Base-by-base conservation (phyloP, 2,797 vertebrate genomes). In the Cyclura pinguis region DNA sequence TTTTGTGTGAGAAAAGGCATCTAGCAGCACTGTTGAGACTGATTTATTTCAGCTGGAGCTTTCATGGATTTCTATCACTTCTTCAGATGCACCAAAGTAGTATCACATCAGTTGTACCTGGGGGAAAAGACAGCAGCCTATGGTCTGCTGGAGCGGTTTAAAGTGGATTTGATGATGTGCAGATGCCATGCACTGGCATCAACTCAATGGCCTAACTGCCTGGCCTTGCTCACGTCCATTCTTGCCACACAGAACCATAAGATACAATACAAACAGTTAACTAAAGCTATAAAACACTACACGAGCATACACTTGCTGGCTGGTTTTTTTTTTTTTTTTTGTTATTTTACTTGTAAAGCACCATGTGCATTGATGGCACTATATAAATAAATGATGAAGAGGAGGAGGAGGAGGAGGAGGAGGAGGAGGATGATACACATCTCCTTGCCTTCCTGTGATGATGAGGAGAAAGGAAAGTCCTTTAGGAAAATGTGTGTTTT, bases 381-480 rank as follows among this genome's bases (percentile, higher is more conserved):
- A 24, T 64, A 64, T 64, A 64, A 64, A 62, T 62, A 62, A 62
- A 64, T 24, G 42, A 42, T 42, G 42, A 42, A 42, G 42, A 3
- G 0, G 1, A 5, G 3, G 50, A 52, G 3, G 50, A 52, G 3
- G 50, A 52, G n/a, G n/a, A n/a, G n/a, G n/a, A 5, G 6, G 3
- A 5, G 0, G 52, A 52, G 9, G 52, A 52, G 9, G 52, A 52
- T 52, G 52, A 52, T 52, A 62, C 1, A 20, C 20, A 27, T 67
- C 27, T 1, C 24, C 24, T 47, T 47, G 22, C 27, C 38, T 67
- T 67, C 38, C 38, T 67, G 20, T 62, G 20, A 22, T 12, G 10
- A 64, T 83, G 57, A 35, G 24, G 22, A 52, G 27, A 32, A 80
- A 80, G 27, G 2, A 77, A 9, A 42, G 3, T n/a, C 20, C 13